phyloP scores from a whole-genome alignment of 1,140 invertebrate species.

The Brachionus manjavacas region DNA sequence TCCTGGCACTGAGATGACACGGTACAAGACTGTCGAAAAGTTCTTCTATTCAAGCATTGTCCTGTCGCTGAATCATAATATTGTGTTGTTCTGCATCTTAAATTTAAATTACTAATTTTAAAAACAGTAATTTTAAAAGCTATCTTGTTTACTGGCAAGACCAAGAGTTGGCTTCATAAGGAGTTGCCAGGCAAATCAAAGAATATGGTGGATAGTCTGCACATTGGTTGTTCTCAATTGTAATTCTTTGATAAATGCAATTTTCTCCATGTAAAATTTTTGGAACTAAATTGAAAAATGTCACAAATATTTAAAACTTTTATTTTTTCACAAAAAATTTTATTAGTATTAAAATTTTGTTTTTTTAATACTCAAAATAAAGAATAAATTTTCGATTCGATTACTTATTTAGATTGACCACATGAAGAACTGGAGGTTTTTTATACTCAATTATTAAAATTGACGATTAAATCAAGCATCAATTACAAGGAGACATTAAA shows the following conservation, averaged over 20 bases:
- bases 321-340: not conserved
- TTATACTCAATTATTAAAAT: too few species aligned
- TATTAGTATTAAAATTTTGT: not conserved
- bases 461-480: too few species aligned
- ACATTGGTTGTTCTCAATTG: not conserved
- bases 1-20: not conserved
- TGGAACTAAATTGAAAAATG: not conserved
- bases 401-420: too few species aligned
- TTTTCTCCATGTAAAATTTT: not conserved
- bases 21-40: not conserved
- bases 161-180: not conserved
- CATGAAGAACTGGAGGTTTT: too few species aligned
- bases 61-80: not conserved
- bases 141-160: not conserved
- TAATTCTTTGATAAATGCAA: not conserved
- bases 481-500: too few species aligned
- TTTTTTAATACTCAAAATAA: too few species aligned
- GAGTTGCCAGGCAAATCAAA: not conserved
- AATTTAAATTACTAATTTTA: not conserved
- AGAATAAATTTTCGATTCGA: too few species aligned
- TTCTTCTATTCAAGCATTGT: not conserved
- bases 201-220: not conserved
- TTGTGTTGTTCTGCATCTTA: not conserved
- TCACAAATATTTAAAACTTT: not conserved
- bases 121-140: not conserved